These are phyloP conservation scores for Odocoileus hemionus DNA, from an alignment of 2,113 vertebrate species.

Conservation along the genomic window DNA sequence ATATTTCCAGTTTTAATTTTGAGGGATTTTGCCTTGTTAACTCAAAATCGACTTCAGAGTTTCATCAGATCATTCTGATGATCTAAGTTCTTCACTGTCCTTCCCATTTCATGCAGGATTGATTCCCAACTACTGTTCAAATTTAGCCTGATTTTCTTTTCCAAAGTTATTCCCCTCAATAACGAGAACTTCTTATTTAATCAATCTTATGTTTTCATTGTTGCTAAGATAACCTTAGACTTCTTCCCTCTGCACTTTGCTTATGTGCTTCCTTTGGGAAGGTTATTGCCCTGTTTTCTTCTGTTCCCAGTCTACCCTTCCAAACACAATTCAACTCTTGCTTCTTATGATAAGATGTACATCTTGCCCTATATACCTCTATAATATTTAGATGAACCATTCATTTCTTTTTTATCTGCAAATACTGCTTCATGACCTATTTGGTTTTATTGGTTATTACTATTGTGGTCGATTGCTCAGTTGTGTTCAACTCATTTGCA, in stretches of 20 bases:
- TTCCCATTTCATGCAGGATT: neutral
- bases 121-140: neutral
- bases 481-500: neutral
- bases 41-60: neutral
- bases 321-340: neutral
- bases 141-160: neutral
- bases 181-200: neutral
- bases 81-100: neutral
- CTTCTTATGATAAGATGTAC: neutral
- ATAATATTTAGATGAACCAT: neutral
- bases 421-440: neutral
- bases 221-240: neutral
- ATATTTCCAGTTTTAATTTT: constrained; percentile 6
- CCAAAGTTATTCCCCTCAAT: neutral
- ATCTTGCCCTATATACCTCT: neutral
- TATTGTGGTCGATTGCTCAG: rapidly evolving
- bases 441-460: neutral
- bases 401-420: neutral
- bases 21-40: neutral
- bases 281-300: neutral
- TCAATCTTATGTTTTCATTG: neutral
- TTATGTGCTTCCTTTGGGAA: neutral
- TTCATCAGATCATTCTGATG: neutral
- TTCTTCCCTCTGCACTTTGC: neutral
- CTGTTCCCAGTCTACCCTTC: neutral